Percentiles rank a stretch among this genome's conserved stretches.
phyloP scores from a whole-genome alignment of 2,888 invertebrate species.

The Diarsia brunnea region DNA sequence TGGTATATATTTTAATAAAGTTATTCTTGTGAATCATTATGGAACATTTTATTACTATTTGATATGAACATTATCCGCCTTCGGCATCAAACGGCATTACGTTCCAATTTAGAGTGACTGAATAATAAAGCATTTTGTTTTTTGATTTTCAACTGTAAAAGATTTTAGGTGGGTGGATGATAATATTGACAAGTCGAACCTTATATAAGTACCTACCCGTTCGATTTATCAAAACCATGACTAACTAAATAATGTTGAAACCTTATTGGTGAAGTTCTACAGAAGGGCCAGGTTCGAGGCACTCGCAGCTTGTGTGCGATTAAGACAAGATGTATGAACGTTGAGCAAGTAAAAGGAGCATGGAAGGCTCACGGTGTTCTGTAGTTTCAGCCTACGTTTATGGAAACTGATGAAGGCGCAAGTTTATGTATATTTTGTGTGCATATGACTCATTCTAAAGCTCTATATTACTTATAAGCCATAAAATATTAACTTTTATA shows the following conservation, averaged over 20 bases:
- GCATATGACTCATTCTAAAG: background rate
- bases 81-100: slow-evolving; percentile 4
- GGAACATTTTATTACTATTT: slow-evolving; percentile 15
- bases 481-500: background rate
- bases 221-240: background rate
- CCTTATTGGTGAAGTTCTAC: background rate
- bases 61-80: slow-evolving; percentile 5
- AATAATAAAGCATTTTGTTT: slow-evolving; percentile 7
- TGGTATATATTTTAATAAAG: slow-evolving; percentile 6
- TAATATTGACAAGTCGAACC: background rate
- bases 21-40: slow-evolving; percentile 8
- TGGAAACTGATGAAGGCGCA: background rate
- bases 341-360: background rate
- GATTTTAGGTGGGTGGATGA: background rate
- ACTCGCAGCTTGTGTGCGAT: background rate
- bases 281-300: background rate
- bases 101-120: background rate
- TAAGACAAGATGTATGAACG: background rate
- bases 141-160: background rate
- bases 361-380: background rate
- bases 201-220: background rate
- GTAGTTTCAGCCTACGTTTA: background rate
- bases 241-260: background rate
- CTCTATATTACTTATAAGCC: background rate
- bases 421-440: background rate